phyloP scores from a whole-genome alignment of 2,888 invertebrate genomes.

The Acrobeloides nanus region DNA sequence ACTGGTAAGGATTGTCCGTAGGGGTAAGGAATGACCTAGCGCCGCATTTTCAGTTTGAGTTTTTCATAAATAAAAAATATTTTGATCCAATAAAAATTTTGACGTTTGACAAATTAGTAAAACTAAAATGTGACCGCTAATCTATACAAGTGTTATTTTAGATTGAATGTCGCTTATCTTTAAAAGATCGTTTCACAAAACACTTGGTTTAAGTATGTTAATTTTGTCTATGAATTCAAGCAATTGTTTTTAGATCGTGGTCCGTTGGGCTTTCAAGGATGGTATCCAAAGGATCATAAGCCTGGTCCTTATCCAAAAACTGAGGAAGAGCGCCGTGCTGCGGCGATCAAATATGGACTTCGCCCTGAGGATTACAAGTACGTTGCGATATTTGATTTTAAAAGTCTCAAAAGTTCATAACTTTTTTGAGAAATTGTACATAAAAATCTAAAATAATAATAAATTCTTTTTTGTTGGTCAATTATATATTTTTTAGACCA shows the following conservation, averaged over 20 bases:
- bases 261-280: slow-evolving; percentile 43
- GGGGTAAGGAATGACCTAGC: too few species aligned
- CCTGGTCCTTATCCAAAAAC: slow-evolving; percentile 41
- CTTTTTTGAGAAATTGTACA: too few species aligned
- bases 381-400: neutral
- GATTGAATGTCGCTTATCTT: slow-evolving; percentile 10
- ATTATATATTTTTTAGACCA: slow-evolving; percentile 18
- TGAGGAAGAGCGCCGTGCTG: slow-evolving; percentile 45
- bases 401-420: neutral
- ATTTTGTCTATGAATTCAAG: slow-evolving; percentile 1
- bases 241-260: slow-evolving; percentile 27
- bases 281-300: slow-evolving; percentile 51
- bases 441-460: too few species aligned
- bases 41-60: slow-evolving; percentile 6
- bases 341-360: slow-evolving; percentile 49
- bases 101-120: too few species aligned
- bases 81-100: too few species aligned
- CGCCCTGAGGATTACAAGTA: slow-evolving; percentile 49
- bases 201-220: neutral
- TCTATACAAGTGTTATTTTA: neutral
- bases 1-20: too few species aligned
- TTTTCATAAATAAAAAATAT: too few species aligned
- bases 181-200: slow-evolving; percentile 1
- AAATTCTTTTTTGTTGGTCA: neutral
- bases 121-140: too few species aligned